Conservation (phyloP, 2,888 invertebrate species). For the Pachydiplax longipennis region DNA sequence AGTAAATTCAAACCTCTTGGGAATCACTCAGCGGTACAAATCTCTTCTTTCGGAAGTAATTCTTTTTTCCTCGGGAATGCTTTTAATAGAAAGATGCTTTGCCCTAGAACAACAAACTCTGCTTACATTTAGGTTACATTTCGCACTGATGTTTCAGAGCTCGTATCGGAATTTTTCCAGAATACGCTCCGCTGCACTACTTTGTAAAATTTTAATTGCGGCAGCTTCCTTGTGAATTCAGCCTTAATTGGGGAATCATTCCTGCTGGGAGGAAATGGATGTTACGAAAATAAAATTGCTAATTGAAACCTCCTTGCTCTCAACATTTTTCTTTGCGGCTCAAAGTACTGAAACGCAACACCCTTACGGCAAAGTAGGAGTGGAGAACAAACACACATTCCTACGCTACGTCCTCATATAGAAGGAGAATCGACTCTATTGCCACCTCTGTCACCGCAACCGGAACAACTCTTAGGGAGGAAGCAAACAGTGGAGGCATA, state of each 20-base stretch:
- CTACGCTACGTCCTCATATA: neutral
- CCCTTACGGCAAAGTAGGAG: neutral
- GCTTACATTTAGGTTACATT: no score
- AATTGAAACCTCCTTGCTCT: neutral
- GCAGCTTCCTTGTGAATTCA: neutral
- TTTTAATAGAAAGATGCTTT: no score
- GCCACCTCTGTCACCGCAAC: neutral
- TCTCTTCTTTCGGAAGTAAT: no score
- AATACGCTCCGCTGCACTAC: no score
- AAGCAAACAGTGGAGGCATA: neutral
- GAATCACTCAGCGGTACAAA: no score
- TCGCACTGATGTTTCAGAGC: no score
- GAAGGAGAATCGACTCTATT: neutral
- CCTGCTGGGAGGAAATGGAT: neutral
- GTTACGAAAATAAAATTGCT: neutral
- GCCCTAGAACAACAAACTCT: no score
- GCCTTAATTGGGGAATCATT: neutral
- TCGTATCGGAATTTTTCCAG: no score
- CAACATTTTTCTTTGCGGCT: neutral
- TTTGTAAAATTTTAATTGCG: no score
- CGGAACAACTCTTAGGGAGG: neutral
- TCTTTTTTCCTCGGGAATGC: no score
- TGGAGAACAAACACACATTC: neutral
- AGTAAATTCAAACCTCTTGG: no score
- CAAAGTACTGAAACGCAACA: neutral